Base-by-base conservation (phyloP, 2,888 invertebrate genomes). In the Aplocera efformata region DNA sequence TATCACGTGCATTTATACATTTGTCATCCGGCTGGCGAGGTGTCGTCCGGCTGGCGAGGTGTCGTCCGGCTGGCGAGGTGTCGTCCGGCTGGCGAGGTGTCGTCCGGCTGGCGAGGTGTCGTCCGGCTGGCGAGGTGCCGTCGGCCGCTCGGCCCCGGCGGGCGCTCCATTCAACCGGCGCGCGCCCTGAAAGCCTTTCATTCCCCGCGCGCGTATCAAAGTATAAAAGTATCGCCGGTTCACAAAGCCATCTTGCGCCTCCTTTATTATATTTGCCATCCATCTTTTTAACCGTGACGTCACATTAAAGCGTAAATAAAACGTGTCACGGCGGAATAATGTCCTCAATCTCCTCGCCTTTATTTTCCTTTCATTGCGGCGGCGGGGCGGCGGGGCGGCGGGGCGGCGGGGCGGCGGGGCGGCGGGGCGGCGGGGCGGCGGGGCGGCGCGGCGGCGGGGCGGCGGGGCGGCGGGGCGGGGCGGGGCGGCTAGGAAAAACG, bases 231-330 rank as follows among this genome's bases (percentile, higher is more conserved):
- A 48, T 35, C 42, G 41, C 48, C 35, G 36, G 22, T 50, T 49
- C 52, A 65, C 67, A 70, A 68, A 66, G 70, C 67, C 60, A 54
- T 58, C 59, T 63, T 47, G 49, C 46, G 63, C 60, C 60, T 56
- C 66, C 55, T 62, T 71, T 70, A 68, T 72, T 68, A 68, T 67
- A 65, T 64, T 61, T 49, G 56, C 59, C 63, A 72, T 72, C 65
- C 69, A 68, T 68, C 70, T 70, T 68, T 66, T 60, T 50, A 62
- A 56, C 64, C 49, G 60, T 63, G 67, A 64, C 64, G 63, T 68
- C 63, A 68, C 67, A 65, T 67, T 67, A 67, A 66, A 60, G 60
- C 63, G 56, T 62, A 65, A 72, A 70, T 72, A 70, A 66, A 71
- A 63, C 54, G 60, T 59, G 65, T 64, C 63, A 64, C 58, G 49